Evolutionary conservation across 2,113 vertebrate species (phyloP), one percentile per base, ranked within the genome.

Genomic region (Thamnaconus septentrionalis): DNA sequence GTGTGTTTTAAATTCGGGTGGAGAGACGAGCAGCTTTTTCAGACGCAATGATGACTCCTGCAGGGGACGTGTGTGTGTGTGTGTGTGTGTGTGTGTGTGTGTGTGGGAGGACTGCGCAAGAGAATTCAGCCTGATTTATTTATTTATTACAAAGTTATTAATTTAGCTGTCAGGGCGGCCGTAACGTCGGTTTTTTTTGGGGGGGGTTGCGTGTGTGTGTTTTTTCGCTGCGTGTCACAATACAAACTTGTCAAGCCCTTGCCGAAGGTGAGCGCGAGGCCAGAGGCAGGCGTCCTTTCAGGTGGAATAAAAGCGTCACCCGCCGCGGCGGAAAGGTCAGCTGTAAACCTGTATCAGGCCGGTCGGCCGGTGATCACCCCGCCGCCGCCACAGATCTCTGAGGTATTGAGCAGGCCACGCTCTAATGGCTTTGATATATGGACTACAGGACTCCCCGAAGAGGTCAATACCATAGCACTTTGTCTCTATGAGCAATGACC

Each of bases 291-390:
- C 84, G 69, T 78, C 78, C 18, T 84, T 87, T 90, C 84, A 83
- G 80, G 84, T 88, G 83, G 83, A 89, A 91, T 90, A 85, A 91
- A 90, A 88, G 82, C 86, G 83, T 85, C 59, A 83, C 76, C 18
- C 87, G 70, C 77, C 62, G 80, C 58, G 75, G 85, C 82, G 80
- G 89, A 91, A 93, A 92, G 87, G 89, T 91, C 89, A 91, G 81
- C 91, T 89, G 91, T 90, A 89, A 87, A 88, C 78, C 89, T 91
- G 74, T 90, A 88, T 90, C 89, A 89, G 90, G 86, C 88, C 83
- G 82, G 88, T 90, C 18, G 18, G 18, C 18, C 18, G 71, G 91
- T 92, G 85, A 91, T 92, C 91, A 89, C 90, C 88, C 87, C 82
- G 84, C 18, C 18, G 18, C 18, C 77, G 83, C 85, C 59, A 89